Evolutionary conservation across 2,113 vertebrate genomes (phyloP).

Genomic region (Taxidea taxus): DNA sequence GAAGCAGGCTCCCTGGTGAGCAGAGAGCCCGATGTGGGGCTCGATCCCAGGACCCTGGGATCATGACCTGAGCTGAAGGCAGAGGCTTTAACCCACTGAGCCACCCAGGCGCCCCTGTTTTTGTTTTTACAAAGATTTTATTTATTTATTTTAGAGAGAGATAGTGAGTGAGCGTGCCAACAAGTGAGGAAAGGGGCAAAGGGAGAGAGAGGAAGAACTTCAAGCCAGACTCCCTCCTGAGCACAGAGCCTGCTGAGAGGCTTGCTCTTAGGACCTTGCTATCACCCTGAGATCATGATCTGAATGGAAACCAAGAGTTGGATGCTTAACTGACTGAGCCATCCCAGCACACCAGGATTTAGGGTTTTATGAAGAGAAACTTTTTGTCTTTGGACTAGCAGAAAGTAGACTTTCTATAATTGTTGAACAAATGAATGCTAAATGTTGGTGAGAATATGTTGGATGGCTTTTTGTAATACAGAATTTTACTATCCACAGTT

Average conservation of each 20-base stretch:
- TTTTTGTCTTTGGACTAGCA: neutral
- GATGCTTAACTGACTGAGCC: neutral
- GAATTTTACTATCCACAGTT: conserved; percentile 14
- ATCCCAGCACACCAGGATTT: neutral
- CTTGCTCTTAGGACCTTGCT: neutral
- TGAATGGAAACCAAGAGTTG: neutral
- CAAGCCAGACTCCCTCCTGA: neutral
- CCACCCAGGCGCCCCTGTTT: too few species aligned
- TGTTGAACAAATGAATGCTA: neutral
- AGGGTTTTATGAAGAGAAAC: neutral
- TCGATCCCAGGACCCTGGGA: too few species aligned
- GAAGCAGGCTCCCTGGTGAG: too few species aligned
- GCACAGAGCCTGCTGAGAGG: neutral
- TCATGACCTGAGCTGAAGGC: too few species aligned
- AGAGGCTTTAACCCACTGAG: too few species aligned
- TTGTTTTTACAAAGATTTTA: neutral
- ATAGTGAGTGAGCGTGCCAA: neutral
- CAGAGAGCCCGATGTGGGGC: too few species aligned
- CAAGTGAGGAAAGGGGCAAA: neutral
- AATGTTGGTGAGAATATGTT: neutral
- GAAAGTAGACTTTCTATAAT: neutral
- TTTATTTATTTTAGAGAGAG: neutral
- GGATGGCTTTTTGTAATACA: neutral
- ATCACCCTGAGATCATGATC: neutral
- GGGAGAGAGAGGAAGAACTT: neutral